phyloP scores from a whole-genome alignment of 1,140 invertebrate species.

The Anoplophora glabripennis region DNA sequence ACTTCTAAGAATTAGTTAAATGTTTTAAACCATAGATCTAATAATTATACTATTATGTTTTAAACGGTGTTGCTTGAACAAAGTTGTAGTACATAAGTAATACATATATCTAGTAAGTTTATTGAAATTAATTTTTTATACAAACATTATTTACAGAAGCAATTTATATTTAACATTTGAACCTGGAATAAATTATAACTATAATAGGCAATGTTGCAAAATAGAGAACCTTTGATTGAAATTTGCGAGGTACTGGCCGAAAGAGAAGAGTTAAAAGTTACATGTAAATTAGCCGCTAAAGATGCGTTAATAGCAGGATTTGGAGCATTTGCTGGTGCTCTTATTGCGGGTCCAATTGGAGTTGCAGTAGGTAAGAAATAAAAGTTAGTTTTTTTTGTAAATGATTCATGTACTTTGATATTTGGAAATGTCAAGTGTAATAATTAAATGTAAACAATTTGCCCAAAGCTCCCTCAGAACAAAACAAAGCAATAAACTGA shows the following conservation, averaged over 20 bases:
- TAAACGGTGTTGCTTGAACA: too few relatives aligned
- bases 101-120: background rate
- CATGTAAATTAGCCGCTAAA: conserved; percentile 31
- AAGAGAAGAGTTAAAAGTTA: conserved; percentile 30
- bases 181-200: background rate
- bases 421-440: too few relatives aligned
- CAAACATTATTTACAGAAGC: background rate
- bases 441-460: too few relatives aligned
- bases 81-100: background rate
- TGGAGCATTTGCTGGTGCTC: conserved; percentile 24
- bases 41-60: too few relatives aligned
- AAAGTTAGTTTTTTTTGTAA: too few relatives aligned
- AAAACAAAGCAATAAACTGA: too few relatives aligned
- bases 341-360: conserved; percentile 35
- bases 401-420: too few relatives aligned
- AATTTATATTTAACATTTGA: background rate
- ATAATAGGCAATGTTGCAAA: background rate
- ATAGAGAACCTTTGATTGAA: conserved; percentile 6
- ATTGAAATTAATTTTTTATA: background rate
- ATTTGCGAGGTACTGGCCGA: conserved; percentile 22
- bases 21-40: too few relatives aligned
- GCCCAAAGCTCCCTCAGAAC: too few relatives aligned
- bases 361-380: conserved; percentile 34
- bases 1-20: too few relatives aligned
- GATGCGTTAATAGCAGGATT: conserved; percentile 29